phyloP scores from a whole-genome alignment of 2,113 vertebrate species.

The Saguinus imperator region DNA sequence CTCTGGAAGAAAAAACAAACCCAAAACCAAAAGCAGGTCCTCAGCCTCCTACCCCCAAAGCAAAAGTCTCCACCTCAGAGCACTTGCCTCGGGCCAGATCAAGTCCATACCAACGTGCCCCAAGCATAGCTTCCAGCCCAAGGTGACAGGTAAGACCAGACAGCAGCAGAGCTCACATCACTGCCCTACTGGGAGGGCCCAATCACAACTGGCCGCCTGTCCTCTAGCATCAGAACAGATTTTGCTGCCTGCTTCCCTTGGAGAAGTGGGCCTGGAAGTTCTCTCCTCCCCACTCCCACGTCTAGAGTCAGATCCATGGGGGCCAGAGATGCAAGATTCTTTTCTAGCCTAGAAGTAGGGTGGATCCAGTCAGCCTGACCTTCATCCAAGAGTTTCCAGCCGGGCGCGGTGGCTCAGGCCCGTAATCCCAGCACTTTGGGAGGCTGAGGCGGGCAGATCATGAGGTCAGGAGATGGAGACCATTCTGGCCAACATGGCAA shows the following conservation, averaged over 20 bases:
- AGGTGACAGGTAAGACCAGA: too few relatives aligned
- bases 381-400: too few relatives aligned
- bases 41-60: not conserved
- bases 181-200: not conserved
- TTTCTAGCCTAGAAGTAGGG: not conserved
- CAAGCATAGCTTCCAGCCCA: too few relatives aligned
- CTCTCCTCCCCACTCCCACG: not conserved
- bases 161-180: not conserved
- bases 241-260: not conserved
- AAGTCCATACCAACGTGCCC: rapidly evolving
- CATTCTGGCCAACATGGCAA: too few relatives aligned
- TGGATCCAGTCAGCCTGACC: too few relatives aligned
- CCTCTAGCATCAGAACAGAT: not conserved
- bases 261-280: not conserved
- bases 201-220: rapidly evolving
- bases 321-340: not conserved
- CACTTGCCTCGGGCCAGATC: rapidly evolving
- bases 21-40: not conserved
- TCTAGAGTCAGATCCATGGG: not conserved
- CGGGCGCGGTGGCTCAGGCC: too few relatives aligned
- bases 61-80: not conserved
- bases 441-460: too few relatives aligned
- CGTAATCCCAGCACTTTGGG: too few relatives aligned
- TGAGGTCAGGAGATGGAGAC: too few relatives aligned
- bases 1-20: too few relatives aligned